Evolutionary conservation across 2,888 invertebrate species (phyloP).

Genomic region (Bursaphelenchus okinawaensis): DNA sequence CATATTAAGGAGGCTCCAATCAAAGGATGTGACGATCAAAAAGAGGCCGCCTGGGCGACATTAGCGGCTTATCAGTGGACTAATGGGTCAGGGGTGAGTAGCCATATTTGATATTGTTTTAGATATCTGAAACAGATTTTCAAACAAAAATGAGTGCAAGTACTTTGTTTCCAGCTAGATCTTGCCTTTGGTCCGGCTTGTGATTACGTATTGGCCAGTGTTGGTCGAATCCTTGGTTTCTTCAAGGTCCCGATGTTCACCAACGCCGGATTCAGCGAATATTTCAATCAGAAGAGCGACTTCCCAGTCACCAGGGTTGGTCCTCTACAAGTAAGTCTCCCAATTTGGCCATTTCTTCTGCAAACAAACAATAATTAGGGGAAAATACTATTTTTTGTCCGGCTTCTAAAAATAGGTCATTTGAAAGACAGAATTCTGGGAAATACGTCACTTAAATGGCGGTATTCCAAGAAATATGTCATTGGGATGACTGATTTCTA

Average conservation of each 20-base stretch:
- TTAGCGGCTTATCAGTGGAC: conserved; percentile 31
- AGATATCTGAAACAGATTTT: too few species aligned
- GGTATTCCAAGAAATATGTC: too few species aligned
- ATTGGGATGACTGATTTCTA: too few species aligned
- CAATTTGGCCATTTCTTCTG: not conserved
- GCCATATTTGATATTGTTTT: too few species aligned
- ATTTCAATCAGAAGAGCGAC: conserved; percentile 28
- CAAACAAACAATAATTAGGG: too few species aligned
- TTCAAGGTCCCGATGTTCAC: conserved; percentile 33
- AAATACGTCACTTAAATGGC: too few species aligned
- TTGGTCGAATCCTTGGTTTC: conserved; percentile 30
- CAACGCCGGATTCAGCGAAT: conserved; percentile 38
- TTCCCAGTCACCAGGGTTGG: conserved; percentile 30
- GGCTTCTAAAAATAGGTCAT: not conserved
- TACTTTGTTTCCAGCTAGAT: conserved; percentile 23
- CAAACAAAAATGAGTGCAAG: conserved; percentile 2
- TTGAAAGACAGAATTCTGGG: too few species aligned
- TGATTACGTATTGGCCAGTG: conserved; percentile 33
- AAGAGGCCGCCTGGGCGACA: conserved; percentile 33
- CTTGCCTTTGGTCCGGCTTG: conserved; percentile 35
- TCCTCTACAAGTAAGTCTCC: conserved; percentile 29
- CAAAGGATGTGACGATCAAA: conserved; percentile 30
- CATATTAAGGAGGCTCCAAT: conserved; percentile 25
- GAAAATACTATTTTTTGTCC: not conserved
- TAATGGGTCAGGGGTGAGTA: conserved; percentile 28